Evolutionary conservation across 2,797 vertebrate species (phyloP).

Genomic region (Fistularia commersonii): DNA sequence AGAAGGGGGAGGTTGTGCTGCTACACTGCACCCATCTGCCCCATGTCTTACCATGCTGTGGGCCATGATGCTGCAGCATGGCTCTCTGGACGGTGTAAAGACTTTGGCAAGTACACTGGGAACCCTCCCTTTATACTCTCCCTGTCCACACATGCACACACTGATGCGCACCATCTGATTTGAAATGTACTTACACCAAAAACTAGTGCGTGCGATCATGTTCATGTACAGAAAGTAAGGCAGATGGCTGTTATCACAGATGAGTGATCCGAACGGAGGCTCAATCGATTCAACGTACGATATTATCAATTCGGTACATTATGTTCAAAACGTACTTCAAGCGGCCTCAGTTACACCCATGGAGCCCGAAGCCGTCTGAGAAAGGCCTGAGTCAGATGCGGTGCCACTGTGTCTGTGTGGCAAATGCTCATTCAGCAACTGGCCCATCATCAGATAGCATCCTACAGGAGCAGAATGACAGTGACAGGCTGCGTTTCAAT

Average conservation of each 20-base stretch:
- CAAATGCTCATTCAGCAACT: slow-evolving; percentile 60
- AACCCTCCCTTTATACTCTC: slow-evolving; percentile 51
- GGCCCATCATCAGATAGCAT: slow-evolving; percentile 68
- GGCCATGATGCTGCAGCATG: slow-evolving; percentile 81
- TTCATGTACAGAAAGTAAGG: slow-evolving; percentile 15
- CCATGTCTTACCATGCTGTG: slow-evolving; percentile 81
- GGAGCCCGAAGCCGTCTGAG: slow-evolving; percentile 28
- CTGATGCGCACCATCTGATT: slow-evolving; percentile 63
- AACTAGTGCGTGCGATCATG: slow-evolving; percentile 27
- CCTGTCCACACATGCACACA: slow-evolving; percentile 63
- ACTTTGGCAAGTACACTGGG: slow-evolving; percentile 68
- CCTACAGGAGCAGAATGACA: slow-evolving; percentile 55
- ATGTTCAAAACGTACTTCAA: slow-evolving; percentile 11
- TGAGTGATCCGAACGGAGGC: slow-evolving; percentile 27
- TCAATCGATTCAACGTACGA: slow-evolving; percentile 4
- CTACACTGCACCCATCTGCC: slow-evolving; percentile 84
- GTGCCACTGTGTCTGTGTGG: slow-evolving; percentile 62
- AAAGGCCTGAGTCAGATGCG: slow-evolving; percentile 46
- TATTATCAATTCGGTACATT: slow-evolving; percentile 1
- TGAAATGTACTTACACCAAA: slow-evolving; percentile 49
- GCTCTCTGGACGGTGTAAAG: slow-evolving; percentile 74
- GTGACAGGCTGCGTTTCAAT: slow-evolving; percentile 67
- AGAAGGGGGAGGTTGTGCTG: slow-evolving; percentile 74
- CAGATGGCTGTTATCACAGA: slow-evolving; percentile 42
- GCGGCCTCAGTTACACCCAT: slow-evolving; percentile 18